Evolutionary conservation across 2,888 invertebrate species (phyloP), one percentile per base, ranked within the genome.

Genomic region (Drosophila atroscutellata): DNA sequence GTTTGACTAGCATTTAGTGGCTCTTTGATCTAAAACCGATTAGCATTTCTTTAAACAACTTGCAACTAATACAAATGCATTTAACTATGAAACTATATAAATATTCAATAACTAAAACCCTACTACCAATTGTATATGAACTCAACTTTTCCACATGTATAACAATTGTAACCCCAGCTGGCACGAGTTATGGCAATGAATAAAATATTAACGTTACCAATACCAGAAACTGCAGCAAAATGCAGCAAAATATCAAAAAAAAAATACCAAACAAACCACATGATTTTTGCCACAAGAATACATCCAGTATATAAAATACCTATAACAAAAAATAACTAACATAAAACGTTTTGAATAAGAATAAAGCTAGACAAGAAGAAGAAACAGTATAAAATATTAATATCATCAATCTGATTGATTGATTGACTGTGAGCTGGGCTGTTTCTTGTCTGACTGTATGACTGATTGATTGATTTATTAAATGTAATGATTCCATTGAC

Each of bases 161-260:
- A 77, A 80, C 65, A 84, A 88, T 80, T 91, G 86, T 92, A 92
- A 91, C 91, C 93, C 93, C 93, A 93, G 93, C 93, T 93, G 93
- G 93, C 93, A 93, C 93, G 93, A 93, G 93, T 93, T 93, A 92
- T 93, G 88, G 88, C 92, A 92, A 91, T 91, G 83, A 77, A 77
- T 49, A 61, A 50, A 60, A 58, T 65, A 51, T 54, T 34, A 64
- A 57, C 71, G 58, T 50, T 65, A 65, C 57, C 56, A 37, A 57
- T 24, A 59, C n/a, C 55, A 47, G 30, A 51, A 73, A 72, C 71
- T 74, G 82, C 80, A 85, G 78, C 68, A 68, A 79, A 72, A 57
- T 64, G 66, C 61, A 66, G 69, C 58, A n/a, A n/a, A n/a, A n/a
- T n/a, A n/a, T n/a, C n/a, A n/a, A n/a, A n/a, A n/a, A 79, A 56